Evolutionary conservation across 2,797 vertebrate species (phyloP).

Genomic region (Cygnus olor): DNA sequence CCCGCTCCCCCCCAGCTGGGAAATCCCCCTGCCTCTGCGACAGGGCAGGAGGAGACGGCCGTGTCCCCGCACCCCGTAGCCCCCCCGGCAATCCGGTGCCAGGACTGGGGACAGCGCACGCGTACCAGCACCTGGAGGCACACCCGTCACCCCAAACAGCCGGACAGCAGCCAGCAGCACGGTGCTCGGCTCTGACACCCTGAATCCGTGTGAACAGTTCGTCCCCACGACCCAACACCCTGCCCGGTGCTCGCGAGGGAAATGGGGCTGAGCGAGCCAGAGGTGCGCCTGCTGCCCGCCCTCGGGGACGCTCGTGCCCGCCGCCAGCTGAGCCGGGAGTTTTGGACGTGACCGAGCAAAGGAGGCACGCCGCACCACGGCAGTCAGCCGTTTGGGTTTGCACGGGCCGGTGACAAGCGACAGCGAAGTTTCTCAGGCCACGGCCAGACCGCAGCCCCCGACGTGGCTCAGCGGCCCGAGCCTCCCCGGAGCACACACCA

Average conservation of each 20-base stretch:
- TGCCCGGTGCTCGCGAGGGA: not conserved
- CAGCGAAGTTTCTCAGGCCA: not conserved
- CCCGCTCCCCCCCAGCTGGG: not conserved
- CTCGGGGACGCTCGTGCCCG: not conserved
- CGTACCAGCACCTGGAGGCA: not conserved
- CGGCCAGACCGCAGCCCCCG: fast-evolving
- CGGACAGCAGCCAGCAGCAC: not conserved
- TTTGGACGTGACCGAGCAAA: not conserved
- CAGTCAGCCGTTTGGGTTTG: not conserved
- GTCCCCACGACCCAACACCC: not conserved
- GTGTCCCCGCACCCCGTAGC: not conserved
- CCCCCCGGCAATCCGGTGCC: too few species aligned
- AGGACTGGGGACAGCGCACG: fast-evolving
- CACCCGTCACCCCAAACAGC: fast-evolving
- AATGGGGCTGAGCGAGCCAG: fast-evolving
- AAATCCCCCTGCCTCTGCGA: not conserved
- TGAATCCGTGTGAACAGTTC: not conserved
- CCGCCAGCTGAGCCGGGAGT: fast-evolving
- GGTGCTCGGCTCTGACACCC: not conserved
- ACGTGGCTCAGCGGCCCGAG: fast-evolving
- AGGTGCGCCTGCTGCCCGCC: fast-evolving
- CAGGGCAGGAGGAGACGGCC: not conserved
- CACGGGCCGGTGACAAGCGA: not conserved
- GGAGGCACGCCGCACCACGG: too few species aligned
- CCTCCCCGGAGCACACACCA: not conserved